phyloP scores from a whole-genome alignment of 64 coral and sea anemone species.

The Platygyra sinensis region DNA sequence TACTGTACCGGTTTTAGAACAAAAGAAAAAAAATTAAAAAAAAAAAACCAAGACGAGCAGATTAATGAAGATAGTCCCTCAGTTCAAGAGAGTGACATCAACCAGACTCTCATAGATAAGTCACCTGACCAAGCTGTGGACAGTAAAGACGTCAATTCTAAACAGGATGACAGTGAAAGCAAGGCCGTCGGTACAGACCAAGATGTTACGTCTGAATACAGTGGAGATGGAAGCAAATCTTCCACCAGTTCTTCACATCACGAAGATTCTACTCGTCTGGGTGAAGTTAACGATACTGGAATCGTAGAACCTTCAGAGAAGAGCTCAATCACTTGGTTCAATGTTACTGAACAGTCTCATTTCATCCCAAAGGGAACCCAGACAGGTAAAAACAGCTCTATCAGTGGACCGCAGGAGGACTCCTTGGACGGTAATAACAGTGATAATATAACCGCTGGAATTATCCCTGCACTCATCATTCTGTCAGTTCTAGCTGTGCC shows the following conservation, averaged over 20 bases:
- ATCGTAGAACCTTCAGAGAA: neutral
- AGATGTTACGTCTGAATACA: no score
- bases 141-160: no score
- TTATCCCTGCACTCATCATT: slow-evolving; percentile 83
- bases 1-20: neutral
- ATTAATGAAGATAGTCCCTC: neutral
- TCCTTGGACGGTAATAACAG: neutral
- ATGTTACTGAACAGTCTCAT: neutral
- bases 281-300: neutral
- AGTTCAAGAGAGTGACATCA: neutral
- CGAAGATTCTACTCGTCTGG: neutral
- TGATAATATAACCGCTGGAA: slow-evolving; percentile 21
- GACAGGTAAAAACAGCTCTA: neutral
- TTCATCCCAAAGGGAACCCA: neutral
- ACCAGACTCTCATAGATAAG: neutral
- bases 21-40: no score
- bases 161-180: neutral
- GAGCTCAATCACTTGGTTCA: neutral
- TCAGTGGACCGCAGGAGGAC: neutral
- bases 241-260: neutral
- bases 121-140: neutral
- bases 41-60: slow-evolving; percentile 1
- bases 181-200: no score
- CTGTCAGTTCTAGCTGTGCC: slow-evolving; percentile 82
- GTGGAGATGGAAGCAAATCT: neutral